Evolutionary conservation across 2,113 vertebrate species (phyloP), one percentile per base, ranked within the genome.

Genomic region (Gadus chalcogrammus): DNA sequence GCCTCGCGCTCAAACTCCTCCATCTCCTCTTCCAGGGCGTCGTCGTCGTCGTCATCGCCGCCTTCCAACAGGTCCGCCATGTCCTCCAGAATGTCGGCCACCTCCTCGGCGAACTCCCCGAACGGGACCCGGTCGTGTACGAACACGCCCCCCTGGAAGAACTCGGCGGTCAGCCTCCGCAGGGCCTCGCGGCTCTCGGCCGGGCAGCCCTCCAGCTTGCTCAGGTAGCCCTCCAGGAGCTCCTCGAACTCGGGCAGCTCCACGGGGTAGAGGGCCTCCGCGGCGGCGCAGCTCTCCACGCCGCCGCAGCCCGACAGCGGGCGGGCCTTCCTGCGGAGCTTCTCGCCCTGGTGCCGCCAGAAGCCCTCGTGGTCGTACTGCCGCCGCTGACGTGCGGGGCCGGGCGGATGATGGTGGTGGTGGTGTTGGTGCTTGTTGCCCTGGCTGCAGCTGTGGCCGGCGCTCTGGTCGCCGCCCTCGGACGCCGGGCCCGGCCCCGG

Each of bases 1-100:
- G 88, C 88, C 52, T 92, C 94, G 18, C 93, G 91, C 82, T 97
- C 95, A 3, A 99, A 99, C 83, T 93, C 93, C 8, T 97, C 95
- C 70, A 93, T 95, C 0, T 88, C 91, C 20, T 95, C 85, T 7
- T 96, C 91, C 18, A 93, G 79, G 18, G 80, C 77, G 61, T 90
- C 84, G 16, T 84, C 65, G 0, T 90, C 84, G 16, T 84, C 68
- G 0, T 87, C 91, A 0, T 61, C 78, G 67, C 89, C 74, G 8
- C 67, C 68, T 61, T 76, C 93, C 64, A 95, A 84, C 70, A 92
- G 84, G 24, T 98, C 95, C 66, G 92, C 97, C 82, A 96, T 74
- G 11, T 95, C 93, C 18, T 97, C 95, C 87, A 96, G 78, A 18
- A 92, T 79, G 84, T 92, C 90, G 0, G 90, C 91, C 68, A 92